These are phyloP conservation scores for Papilio protenor DNA, from an alignment of 2,888 invertebrate species.

Conservation along the genomic window DNA sequence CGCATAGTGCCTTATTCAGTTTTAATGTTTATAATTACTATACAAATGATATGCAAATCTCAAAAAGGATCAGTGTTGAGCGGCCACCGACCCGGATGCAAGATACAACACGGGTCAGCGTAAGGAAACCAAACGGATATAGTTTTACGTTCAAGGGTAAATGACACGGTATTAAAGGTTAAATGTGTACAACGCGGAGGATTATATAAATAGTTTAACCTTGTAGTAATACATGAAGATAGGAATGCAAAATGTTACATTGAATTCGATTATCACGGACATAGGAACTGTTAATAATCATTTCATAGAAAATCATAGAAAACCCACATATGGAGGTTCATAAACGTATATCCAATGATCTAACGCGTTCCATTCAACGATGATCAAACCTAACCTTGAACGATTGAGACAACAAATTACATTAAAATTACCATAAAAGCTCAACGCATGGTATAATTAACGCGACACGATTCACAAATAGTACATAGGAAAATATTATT, in stretches of 20 bases:
- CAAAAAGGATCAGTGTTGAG: slow-evolving; percentile 21
- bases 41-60: slow-evolving; percentile 1
- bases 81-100: slow-evolving; percentile 44
- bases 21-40: slow-evolving; percentile 2
- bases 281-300: slow-evolving; percentile 22
- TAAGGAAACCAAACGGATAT: slow-evolving; percentile 42
- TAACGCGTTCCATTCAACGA: slow-evolving; percentile 55
- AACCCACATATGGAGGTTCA: slow-evolving; percentile 18
- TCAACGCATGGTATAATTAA: slow-evolving; percentile 53
- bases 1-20: not conserved
- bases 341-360: slow-evolving; percentile 21
- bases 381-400: slow-evolving; percentile 55
- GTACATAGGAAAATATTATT: slow-evolving; percentile 8
- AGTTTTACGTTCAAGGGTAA: slow-evolving; percentile 41
- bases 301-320: slow-evolving; percentile 20
- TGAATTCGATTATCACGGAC: slow-evolving; percentile 2
- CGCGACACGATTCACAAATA: slow-evolving; percentile 27
- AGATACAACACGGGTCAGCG: slow-evolving; percentile 27
- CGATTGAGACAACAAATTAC: slow-evolving; percentile 55
- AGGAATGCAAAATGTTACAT: slow-evolving; percentile 14
- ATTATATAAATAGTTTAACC: slow-evolving; percentile 22
- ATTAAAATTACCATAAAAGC: slow-evolving; percentile 56
- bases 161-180: slow-evolving; percentile 26
- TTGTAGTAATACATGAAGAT: slow-evolving; percentile 1
- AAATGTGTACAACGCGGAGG: slow-evolving; percentile 20